A percentile compares a stretch with the other conserved stretches of the same genome.
phyloP scores from a whole-genome alignment of 2,888 invertebrate species.

The Amphipoea lucens region DNA sequence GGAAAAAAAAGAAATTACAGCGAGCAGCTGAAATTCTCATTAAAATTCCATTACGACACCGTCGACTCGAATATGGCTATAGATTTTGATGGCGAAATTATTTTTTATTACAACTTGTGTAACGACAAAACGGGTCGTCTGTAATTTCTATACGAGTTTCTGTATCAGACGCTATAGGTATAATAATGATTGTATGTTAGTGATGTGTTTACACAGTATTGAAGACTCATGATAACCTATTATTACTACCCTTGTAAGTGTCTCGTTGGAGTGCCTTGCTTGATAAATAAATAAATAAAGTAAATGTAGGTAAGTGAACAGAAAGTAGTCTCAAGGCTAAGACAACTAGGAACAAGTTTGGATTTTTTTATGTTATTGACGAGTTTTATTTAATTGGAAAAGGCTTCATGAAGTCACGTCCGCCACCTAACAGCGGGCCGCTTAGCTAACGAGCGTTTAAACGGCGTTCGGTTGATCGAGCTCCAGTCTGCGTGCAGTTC shows the following conservation, averaged over 20 bases:
- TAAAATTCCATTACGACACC: conserved; percentile 85
- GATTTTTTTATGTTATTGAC: not conserved
- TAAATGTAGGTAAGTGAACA: conserved; percentile 6
- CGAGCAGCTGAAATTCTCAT: conserved; percentile 84
- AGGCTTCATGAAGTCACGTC: not conserved
- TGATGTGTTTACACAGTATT: not conserved
- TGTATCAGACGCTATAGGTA: conserved; percentile 20
- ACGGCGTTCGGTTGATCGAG: not conserved
- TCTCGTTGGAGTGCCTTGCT: not conserved
- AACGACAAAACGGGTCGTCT: conserved; percentile 51
- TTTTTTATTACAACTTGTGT: conserved; percentile 71
- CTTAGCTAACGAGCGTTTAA: not conserved
- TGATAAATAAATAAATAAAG: not conserved
- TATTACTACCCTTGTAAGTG: not conserved
- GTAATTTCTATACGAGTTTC: conserved; percentile 43
- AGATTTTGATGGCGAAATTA: conserved; percentile 76
- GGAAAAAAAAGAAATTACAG: conserved; percentile 78
- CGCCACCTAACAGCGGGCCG: not conserved
- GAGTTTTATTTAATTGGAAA: not conserved
- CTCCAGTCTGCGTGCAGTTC: not conserved
- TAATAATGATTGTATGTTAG: not conserved
- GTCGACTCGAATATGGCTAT: conserved; percentile 76
- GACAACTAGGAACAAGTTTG: not conserved
- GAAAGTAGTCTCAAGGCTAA: not conserved
- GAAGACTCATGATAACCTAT: not conserved